Percentiles rank a stretch among this genome's conserved stretches.
Conservation (phyloP, 2,888 invertebrate genomes). For the Andrena bucephala region DNA sequence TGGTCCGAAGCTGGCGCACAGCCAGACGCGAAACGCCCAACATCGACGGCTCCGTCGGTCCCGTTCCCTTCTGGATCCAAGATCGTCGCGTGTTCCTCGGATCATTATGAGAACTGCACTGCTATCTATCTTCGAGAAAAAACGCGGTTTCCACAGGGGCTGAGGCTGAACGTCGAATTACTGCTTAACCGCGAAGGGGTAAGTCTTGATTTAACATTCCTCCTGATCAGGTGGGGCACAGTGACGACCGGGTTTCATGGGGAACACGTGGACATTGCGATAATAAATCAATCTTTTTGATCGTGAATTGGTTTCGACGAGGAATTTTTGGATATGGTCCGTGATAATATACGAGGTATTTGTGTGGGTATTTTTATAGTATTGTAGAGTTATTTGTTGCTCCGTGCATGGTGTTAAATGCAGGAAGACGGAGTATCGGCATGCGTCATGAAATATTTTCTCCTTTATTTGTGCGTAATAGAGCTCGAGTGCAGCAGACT, state of each 20-base stretch:
- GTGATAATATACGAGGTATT: too few relatives aligned
- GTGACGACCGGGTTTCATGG: too few relatives aligned
- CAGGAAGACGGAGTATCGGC: background rate
- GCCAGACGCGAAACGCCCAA: conserved; percentile 47
- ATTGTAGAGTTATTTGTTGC: background rate
- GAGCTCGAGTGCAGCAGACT: background rate
- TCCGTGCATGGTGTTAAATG: background rate
- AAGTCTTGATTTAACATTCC: too few relatives aligned
- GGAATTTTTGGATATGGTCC: too few relatives aligned
- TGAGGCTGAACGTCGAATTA: background rate
- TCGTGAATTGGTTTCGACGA: too few relatives aligned
- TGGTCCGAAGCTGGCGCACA: conserved; percentile 47
- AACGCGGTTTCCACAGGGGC: background rate
- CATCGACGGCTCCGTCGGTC: conserved; percentile 14
- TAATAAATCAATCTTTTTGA: too few relatives aligned
- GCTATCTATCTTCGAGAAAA: conserved; percentile 1
- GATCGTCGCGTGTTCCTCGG: conserved; percentile 8
- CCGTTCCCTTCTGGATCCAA: conserved; percentile 27
- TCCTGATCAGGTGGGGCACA: too few relatives aligned
- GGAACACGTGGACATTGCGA: too few relatives aligned
- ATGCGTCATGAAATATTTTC: too few relatives aligned
- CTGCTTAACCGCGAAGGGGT: background rate
- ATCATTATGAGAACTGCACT: background rate
- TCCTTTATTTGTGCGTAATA: conserved; percentile 1
- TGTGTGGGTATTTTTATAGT: too few relatives aligned